Conservation (phyloP, 2,113 vertebrate genomes). For the Mugil cephalus region DNA sequence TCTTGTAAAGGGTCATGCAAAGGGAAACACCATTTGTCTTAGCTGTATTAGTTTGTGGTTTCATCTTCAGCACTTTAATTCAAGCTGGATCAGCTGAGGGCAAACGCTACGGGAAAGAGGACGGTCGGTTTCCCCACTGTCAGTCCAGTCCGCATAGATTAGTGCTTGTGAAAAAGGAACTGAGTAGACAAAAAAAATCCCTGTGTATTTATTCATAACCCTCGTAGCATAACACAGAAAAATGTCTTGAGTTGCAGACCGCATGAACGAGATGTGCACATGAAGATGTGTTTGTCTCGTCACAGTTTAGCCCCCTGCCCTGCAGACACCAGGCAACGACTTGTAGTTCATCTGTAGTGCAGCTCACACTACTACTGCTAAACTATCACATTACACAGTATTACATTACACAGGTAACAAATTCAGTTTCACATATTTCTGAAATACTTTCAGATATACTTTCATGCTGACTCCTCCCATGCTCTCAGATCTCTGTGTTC, state of each 20-base stretch:
- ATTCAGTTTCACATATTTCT: not conserved
- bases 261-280: not conserved
- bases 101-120: constrained; percentile 19
- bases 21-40: not conserved
- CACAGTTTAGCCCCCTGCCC: not conserved
- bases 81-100: not conserved
- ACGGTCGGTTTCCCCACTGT: constrained; percentile 39
- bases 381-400: not conserved
- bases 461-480: not conserved
- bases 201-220: not conserved
- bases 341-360: not conserved
- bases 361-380: not conserved
- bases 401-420: not conserved
- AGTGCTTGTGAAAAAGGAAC: constrained; percentile 60
- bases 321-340: not conserved
- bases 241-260: no score
- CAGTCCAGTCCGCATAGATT: constrained; percentile 10
- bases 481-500: not conserved
- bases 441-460: no score
- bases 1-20: not conserved
- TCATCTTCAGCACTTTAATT: not conserved
- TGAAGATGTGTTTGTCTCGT: not conserved
- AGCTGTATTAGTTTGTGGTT: not conserved
- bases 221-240: no score
- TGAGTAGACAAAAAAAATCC: constrained; percentile 21